Evolutionary conservation across 2,113 vertebrate species (phyloP), one percentile per base, ranked within the genome.

Genomic region (Pachypanchax playfairii): DNA sequence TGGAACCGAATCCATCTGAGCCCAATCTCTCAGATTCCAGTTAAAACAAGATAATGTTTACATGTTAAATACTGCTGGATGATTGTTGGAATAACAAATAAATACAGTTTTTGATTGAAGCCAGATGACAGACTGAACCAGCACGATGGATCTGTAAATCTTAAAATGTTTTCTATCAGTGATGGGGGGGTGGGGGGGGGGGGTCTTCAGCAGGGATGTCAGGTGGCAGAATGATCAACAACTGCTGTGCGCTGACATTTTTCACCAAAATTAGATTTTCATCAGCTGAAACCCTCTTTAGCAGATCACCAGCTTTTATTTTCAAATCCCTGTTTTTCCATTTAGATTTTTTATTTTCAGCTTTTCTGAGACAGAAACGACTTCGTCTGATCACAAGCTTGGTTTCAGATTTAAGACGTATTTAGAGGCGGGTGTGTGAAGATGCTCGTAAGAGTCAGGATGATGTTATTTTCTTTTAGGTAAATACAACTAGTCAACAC

Each of bases 171-270:
- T 68, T 49, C 54, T 38, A 15, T 31, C 65, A 66, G 6, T 57
- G 53, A 7, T 21, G 59, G 65, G 31, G 66, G 14, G 59, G 39
- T 50, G 35, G 58, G 38, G 65, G 17, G 1, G 54, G 28, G 10
- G 28, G 43, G 59, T 66, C 28, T 50, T 64, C 49, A 41, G 43
- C 26, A 42, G 46, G 64, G 31, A 62, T 57, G 62, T 58, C 44
- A 11, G 66, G 13, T 5, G 21, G 18, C 14, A 4, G 31, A 22
- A 56, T 62, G 53, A 77, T 70, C 57, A 17, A 35, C 67, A 28
- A 35, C 73, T 12, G 48, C 57, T 67, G 50, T 4, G 22, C 14
- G 60, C 63, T 63, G 61, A 75, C 51, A 72, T 47, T 68, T 54
- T 17, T 15, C 49, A 7, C 36, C 18, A 36, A 70, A 69, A 51